Base-by-base conservation (phyloP, 2,797 vertebrate species). In the Natrix natrix region DNA sequence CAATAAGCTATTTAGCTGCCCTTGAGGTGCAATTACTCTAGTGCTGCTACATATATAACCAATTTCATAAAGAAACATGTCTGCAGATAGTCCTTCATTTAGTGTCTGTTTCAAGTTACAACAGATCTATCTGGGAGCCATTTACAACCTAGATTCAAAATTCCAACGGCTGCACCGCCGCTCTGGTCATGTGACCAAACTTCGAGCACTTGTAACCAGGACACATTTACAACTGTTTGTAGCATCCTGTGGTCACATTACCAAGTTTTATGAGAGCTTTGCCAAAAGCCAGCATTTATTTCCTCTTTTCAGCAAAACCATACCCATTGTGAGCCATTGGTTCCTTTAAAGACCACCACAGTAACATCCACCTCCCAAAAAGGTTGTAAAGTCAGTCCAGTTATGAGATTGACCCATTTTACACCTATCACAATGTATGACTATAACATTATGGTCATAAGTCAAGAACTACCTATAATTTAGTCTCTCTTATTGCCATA, bases 1-100 rank as follows among this genome's bases (percentile, higher is more conserved):
- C 32, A 37, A 28, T 74, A 56, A 59, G 43, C 12, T 78, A 20
- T 10, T 69, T 13, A 24, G 2, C 55, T 37, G 32, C 32, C 32
- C 32, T 37, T 37, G 32, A 37, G 32, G 32, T 37, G 32, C 32
- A 37, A 37, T 37, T 37, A 37, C 32, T 37, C 32, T 37, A 91
- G 95, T 96, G 96, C 96, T 96, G 95, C 95, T 97, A 95, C 59
- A 96, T 16, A 96, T 97, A 95, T 95, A 95, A 96, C 89, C 43
- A 95, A 94, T 92, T 95, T 95, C 94, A 96, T 95, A 96, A 95
- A 95, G 94, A 94, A 91, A 96, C 95, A 90, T 61, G 83, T 66
- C 28, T 24, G 20, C 3, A 24, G 59, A 60, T 24, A 59, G 57
- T 59, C 57, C 57, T 59, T 59, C 57, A 59, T 59, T 59, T 59